phyloP scores from a whole-genome alignment of 2,888 invertebrate genomes.

The Fragum sueziense region DNA sequence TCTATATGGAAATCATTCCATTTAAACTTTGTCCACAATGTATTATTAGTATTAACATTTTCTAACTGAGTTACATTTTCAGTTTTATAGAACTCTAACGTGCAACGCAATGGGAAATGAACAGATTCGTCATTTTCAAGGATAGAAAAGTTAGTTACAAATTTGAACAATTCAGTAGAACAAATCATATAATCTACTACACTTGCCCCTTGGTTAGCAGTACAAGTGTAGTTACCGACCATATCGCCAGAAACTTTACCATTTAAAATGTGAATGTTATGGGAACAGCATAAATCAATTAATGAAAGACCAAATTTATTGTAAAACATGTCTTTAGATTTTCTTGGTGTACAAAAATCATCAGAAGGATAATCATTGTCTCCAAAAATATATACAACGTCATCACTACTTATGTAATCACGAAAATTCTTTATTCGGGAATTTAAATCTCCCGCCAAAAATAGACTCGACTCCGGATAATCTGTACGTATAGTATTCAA shows the following conservation, averaged over 20 bases:
- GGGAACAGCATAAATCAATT: not conserved
- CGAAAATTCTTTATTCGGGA: too few species aligned
- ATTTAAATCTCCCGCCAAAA: conserved; percentile 23
- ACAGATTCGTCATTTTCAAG: not conserved
- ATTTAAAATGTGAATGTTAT: not conserved
- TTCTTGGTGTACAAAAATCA: not conserved
- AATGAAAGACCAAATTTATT: conserved; percentile 5
- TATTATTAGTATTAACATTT: not conserved
- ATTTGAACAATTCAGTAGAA: not conserved
- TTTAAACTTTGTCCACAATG: not conserved
- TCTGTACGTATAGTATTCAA: not conserved
- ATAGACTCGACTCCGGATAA: not conserved
- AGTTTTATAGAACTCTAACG: not conserved
- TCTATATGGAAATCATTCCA: not conserved
- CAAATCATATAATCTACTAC: not conserved
- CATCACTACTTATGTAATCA: too few species aligned
- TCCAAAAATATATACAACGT: conserved; percentile 1
- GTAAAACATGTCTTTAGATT: not conserved
- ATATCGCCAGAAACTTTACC: not conserved
- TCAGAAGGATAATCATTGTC: not conserved
- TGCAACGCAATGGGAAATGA: conserved; percentile 6
- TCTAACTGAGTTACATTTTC: not conserved
- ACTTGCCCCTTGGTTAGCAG: not conserved
- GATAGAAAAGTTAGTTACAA: not conserved
- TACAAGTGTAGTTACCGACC: not conserved